phyloP scores from a whole-genome alignment of 2,113 vertebrate genomes.

The Lamprotornis superbus region DNA sequence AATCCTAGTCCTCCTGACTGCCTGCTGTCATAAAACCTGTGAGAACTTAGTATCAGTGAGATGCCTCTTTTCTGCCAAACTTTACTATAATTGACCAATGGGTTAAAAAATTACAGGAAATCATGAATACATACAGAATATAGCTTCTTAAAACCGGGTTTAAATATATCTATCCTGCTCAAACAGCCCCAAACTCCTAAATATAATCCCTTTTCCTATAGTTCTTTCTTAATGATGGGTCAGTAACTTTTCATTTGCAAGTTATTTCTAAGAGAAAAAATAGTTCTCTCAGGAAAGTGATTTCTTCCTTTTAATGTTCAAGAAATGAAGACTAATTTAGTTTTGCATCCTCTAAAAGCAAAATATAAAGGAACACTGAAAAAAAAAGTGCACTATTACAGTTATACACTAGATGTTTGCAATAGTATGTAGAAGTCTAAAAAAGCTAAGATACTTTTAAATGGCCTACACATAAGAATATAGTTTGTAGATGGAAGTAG shows the following conservation, averaged over 20 bases:
- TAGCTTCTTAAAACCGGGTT: neutral
- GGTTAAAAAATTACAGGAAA: conserved; percentile 5
- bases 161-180: neutral
- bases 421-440: neutral
- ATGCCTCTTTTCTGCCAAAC: neutral
- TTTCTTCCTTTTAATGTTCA: neutral
- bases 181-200: neutral
- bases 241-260: neutral
- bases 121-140: neutral
- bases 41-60: conserved; percentile 6
- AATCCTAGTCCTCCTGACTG: conserved; percentile 19
- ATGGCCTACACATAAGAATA: neutral
- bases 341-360: neutral
- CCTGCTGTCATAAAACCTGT: conserved; percentile 23
- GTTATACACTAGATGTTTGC: neutral
- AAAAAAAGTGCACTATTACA: neutral
- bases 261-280: neutral
- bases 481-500: neutral
- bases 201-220: neutral
- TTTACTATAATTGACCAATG: neutral
- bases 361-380: neutral
- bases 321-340: neutral
- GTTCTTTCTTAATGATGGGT: neutral
- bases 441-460: neutral
- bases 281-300: neutral